phyloP scores from a whole-genome alignment of 2,113 vertebrate species.

The Orientallactaga bullata region DNA sequence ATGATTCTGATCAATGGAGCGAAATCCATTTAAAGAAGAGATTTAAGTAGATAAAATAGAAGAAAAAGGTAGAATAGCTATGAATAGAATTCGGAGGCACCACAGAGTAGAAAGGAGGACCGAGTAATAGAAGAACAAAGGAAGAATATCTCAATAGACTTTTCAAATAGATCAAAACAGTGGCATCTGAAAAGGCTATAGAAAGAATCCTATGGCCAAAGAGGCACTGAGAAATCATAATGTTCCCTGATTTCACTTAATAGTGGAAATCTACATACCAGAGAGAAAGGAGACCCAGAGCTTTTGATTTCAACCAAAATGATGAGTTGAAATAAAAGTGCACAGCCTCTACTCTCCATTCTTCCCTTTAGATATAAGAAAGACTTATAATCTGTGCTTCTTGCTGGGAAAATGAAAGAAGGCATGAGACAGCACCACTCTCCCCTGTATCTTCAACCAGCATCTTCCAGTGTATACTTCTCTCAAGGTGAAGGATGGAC shows the following conservation, averaged over 20 bases:
- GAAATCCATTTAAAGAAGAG: constrained; percentile 76
- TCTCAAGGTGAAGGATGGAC: constrained; percentile 58
- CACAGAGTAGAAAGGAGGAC: constrained; percentile 79
- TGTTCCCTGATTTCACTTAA: constrained; percentile 73
- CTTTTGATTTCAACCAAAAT: constrained; percentile 72
- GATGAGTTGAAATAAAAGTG: constrained; percentile 72
- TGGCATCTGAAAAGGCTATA: constrained; percentile 67
- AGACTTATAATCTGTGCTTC: constrained; percentile 55
- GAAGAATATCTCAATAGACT: constrained; percentile 77
- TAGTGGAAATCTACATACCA: constrained; percentile 79
- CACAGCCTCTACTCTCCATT: constrained; percentile 55
- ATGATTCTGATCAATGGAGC: constrained; percentile 75
- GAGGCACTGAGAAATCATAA: constrained; percentile 73
- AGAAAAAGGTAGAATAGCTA: constrained; percentile 72
- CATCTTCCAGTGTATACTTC: constrained; percentile 57
- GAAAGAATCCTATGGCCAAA: constrained; percentile 72
- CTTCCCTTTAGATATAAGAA: constrained; percentile 66
- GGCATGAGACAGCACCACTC: constrained; percentile 62
- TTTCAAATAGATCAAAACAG: constrained; percentile 82
- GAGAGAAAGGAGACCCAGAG: constrained; percentile 41
- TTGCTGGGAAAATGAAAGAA: constrained; percentile 68
- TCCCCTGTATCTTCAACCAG: constrained; percentile 30
- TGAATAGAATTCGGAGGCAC: constrained; percentile 80
- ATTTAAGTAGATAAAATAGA: constrained; percentile 80
- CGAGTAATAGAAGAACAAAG: constrained; percentile 81